Base-by-base conservation (phyloP, 1,140 invertebrate species). In the Eupristina koningsbergeri region DNA sequence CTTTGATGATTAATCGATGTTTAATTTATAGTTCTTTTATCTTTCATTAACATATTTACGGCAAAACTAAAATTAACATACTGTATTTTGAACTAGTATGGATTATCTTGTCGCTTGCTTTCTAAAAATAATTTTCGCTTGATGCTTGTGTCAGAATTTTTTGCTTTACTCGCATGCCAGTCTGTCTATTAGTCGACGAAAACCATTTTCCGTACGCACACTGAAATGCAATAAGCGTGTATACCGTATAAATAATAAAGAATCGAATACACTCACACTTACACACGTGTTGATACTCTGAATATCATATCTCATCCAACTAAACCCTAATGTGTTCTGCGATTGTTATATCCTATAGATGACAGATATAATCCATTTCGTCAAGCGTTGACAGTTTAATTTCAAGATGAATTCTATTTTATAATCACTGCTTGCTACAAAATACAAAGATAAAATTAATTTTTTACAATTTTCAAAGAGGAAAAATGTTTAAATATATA, bases 301-400 rank as follows among this genome's bases (percentile, higher is more conserved):
- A 29, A 81, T 86, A 84, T 85, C 80, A 86, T 67, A 86, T 84
- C 76, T 82, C 82, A 64, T 34, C 73, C 80, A 36, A 34, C 36
- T 61, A 13, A 39, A 84, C n/a, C 31, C 67, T n/a, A 15, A 78
- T 22, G 34, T 29, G 26, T 53, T 41, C 58, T 53, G 19, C 34
- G 64, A 71, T 83, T 34, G 31, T 41, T 34, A 26, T 45, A 39
- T 83, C 34, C 36, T 13, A 82, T 34, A 36, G 22, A 47, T 41
- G 83, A 80, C 76, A 80, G 69, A 80, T 75, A 31, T 80, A 84
- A 80, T 84, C 77, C 67, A 63, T 80, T 61, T 80, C 39, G 22
- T 26, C n/a, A 22, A 63, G 13, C 22, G 39, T 29, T 75, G 64
- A 73, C 77, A 64, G 75, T 41, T 31, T 73, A 73, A 69, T 77